Base-by-base conservation (phyloP, 2,888 invertebrate genomes). In the Diarsia brunnea region DNA sequence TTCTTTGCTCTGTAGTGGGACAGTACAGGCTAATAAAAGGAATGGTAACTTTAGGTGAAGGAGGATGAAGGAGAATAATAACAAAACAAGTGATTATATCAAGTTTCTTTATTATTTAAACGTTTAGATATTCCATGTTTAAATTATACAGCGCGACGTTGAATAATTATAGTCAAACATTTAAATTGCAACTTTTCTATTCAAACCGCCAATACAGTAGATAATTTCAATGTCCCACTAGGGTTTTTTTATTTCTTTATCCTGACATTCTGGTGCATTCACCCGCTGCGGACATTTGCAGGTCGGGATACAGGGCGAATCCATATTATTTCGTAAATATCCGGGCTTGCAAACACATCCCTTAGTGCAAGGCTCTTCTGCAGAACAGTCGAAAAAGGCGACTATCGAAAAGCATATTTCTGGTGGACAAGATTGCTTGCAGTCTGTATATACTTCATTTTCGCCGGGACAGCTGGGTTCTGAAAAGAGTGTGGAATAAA, bases 301-400 rank as follows among this genome's bases (percentile, higher is more conserved):
- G 0, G 68, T 65, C 8, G 79, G 84, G 2, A 85, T 51, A 63
- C 88, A 88, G 10, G 85, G 75, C 14, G 85, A 68, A 3, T 68
- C 69, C 4, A 24, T n/a, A 1, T 61, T 21, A n/a, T 66, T n/a
- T 27, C 87, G 72, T 11, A 86, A 69, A 75, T 73, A 89, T 0
- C 86, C 88, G 8, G 86, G 75, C 64, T 89, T 87, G 69, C 91
- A 91, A 14, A 63, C 70, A 66, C 90, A 91, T 1, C 90, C 89
- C 2, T 86, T 82, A 16, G 69, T 47, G 53, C 79, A 78, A 19
- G 67, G 61, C 11, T 65, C 55, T 31, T 74, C 55, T 10, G 69
- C 45, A 19, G 45, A 68, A 61, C 91, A 91, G 19, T 78, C 78
- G 43, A 64, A 87, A 27, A 60, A 78, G n/a, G 90, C 88, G 1